Evolutionary conservation across 1,140 invertebrate genomes (phyloP).

Genomic region (Limonius californicus): DNA sequence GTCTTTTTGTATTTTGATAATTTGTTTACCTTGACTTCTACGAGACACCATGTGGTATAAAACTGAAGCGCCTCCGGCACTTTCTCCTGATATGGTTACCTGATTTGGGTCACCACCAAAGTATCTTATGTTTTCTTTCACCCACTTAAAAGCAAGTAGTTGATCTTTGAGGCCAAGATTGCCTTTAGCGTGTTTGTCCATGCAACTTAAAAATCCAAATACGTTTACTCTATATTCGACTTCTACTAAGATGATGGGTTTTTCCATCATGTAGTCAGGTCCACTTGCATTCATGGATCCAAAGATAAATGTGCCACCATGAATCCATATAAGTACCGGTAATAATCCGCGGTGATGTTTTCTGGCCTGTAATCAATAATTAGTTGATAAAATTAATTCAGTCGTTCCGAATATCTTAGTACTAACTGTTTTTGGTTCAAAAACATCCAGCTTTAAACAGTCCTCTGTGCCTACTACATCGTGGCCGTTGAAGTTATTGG

Average conservation of each 20-base stretch:
- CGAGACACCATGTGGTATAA: constrained; percentile 41
- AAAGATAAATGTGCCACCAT: constrained; percentile 67
- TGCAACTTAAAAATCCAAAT: constrained; percentile 52
- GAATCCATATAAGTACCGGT: constrained; percentile 75
- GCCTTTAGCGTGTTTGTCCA: constrained; percentile 46
- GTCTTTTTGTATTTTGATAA: background rate
- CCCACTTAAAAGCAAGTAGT: constrained; percentile 50
- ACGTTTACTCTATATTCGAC: constrained; percentile 68
- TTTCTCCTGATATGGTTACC: constrained; percentile 47
- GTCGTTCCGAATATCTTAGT: too few species aligned
- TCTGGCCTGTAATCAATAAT: too few species aligned
- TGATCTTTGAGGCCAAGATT: constrained; percentile 49
- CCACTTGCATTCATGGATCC: constrained; percentile 60
- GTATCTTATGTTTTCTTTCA: constrained; percentile 43
- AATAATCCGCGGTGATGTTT: too few species aligned
- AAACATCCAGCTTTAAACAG: too few species aligned
- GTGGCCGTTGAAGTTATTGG: too few species aligned
- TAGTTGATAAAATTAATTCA: too few species aligned
- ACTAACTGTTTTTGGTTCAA: too few species aligned
- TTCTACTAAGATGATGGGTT: constrained; percentile 65
- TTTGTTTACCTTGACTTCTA: constrained; percentile 42
- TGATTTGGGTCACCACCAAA: constrained; percentile 46
- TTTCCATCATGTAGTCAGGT: constrained; percentile 61
- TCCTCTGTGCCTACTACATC: too few species aligned
- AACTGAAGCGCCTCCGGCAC: constrained; percentile 45